Evolutionary conservation across 2,113 vertebrate genomes (phyloP).

Genomic region (Accipiter cooperii): DNA sequence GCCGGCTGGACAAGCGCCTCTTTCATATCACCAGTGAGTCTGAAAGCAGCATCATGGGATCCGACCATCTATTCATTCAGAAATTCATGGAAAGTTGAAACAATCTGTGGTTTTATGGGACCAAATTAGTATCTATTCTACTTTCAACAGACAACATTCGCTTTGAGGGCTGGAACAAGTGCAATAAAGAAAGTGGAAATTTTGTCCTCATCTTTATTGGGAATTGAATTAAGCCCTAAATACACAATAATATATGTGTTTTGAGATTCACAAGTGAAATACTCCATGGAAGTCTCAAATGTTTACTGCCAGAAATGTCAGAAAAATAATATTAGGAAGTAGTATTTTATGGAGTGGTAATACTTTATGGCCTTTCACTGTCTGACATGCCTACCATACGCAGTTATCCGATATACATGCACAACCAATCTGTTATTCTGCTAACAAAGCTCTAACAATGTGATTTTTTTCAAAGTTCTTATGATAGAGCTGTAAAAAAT

Average conservation of each 20-base stretch:
- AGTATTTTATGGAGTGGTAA: not conserved
- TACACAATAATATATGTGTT: not conserved
- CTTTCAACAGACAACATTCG: not conserved
- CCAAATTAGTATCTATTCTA: conserved; percentile 46
- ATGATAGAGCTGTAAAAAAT: not conserved
- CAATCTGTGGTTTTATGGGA: conserved; percentile 43
- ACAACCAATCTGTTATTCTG: not conserved
- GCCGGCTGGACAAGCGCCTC: not conserved
- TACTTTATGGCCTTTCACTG: not conserved
- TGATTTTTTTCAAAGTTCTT: not conserved
- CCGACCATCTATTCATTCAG: conserved; percentile 9
- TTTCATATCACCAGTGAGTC: not conserved
- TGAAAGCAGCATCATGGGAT: conserved; percentile 2
- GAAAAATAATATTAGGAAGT: not conserved
- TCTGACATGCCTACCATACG: not conserved
- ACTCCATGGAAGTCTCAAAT: not conserved
- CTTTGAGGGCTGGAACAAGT: not conserved
- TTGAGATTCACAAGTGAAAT: not conserved
- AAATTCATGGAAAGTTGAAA: conserved; percentile 30
- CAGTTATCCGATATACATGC: not conserved
- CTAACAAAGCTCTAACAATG: not conserved
- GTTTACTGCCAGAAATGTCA: not conserved
- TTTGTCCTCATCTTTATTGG: not conserved
- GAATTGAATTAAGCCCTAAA: not conserved
- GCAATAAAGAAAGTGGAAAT: not conserved